Evolutionary conservation across 2,797 vertebrate genomes (phyloP).

Genomic region (Enteromius radiatus): DNA sequence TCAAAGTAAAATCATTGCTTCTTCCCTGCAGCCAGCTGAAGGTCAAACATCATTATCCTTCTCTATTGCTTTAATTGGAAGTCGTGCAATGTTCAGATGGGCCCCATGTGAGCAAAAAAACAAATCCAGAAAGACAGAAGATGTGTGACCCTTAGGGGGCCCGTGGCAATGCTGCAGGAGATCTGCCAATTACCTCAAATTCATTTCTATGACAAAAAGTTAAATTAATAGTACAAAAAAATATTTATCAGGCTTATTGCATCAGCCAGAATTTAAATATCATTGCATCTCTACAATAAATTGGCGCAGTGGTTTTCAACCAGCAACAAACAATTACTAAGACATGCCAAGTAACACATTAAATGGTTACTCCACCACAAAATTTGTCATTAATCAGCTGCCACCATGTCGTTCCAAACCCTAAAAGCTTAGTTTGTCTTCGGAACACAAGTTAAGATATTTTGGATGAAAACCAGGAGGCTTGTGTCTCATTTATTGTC

Average conservation of each 20-base stretch:
- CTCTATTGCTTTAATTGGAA: constrained; percentile 36
- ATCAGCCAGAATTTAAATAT: not conserved
- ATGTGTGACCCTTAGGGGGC: not conserved
- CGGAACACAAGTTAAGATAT: no score
- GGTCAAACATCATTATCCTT: constrained; percentile 28
- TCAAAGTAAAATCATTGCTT: constrained; percentile 4
- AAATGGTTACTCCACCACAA: no score
- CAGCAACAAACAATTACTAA: not conserved
- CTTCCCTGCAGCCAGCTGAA: constrained; percentile 41
- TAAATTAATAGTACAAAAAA: not conserved
- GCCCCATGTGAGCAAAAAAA: constrained; percentile 2
- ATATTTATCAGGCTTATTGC: not conserved
- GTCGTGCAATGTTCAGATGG: constrained; percentile 6
- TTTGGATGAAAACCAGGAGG: no score
- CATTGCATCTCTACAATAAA: not conserved
- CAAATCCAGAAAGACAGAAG: constrained; percentile 13
- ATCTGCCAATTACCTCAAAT: not conserved
- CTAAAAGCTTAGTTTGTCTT: no score
- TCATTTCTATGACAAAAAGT: not conserved
- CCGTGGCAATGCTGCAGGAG: not conserved
- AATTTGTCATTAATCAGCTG: no score
- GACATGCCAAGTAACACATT: not conserved
- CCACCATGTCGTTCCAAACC: no score
- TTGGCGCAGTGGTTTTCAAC: not conserved
- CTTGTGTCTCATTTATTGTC: no score